Conservation (phyloP, 2,113 vertebrate genomes). For the Himantopus leucocephalus region DNA sequence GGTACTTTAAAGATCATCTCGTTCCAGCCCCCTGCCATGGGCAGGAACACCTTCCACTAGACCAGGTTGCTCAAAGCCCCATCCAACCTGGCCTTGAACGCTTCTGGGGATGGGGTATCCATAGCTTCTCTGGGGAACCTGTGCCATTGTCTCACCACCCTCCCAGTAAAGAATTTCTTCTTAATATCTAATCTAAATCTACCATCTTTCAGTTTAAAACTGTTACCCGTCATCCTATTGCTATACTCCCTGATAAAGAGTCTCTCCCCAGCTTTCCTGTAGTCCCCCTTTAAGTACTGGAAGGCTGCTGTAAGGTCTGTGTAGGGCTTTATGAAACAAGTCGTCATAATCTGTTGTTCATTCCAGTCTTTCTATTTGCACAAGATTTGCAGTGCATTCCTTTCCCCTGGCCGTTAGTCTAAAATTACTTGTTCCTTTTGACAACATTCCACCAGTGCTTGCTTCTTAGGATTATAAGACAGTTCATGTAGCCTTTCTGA, state of each 20-base stretch:
- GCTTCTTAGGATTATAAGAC: background rate
- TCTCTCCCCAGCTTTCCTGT: background rate
- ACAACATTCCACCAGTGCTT: background rate
- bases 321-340: background rate
- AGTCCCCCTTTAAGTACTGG: background rate
- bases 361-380: background rate
- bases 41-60: background rate
- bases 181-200: background rate
- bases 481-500: background rate
- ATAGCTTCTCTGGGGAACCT: background rate
- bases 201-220: background rate
- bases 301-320: background rate
- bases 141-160: background rate
- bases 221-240: background rate
- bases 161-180: background rate
- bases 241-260: background rate
- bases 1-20: background rate
- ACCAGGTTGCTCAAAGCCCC: background rate
- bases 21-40: background rate
- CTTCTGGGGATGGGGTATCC: background rate
- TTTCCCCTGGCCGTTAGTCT: background rate
- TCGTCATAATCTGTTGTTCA: background rate
- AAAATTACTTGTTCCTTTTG: background rate
- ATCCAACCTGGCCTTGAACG: background rate
- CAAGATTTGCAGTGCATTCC: background rate